These are phyloP conservation scores for Neomorphus geoffroyi DNA, from an alignment of 2,797 vertebrate species.

Conservation along the genomic window DNA sequence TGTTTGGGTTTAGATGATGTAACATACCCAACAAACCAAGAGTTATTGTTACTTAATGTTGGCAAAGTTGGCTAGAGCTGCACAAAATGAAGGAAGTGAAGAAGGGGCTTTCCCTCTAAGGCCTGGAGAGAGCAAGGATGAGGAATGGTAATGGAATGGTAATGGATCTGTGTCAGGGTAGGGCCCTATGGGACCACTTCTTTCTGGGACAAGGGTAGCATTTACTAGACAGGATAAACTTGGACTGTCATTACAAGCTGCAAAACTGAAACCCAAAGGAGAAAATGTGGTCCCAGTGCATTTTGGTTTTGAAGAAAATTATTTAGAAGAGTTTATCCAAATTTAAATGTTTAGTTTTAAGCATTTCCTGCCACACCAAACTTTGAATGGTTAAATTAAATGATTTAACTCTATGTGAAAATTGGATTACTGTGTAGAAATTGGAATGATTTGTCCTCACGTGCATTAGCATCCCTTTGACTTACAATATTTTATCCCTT, in stretches of 20 bases:
- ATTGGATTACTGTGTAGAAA: neutral
- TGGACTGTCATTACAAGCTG: neutral
- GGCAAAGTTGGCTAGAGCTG: neutral
- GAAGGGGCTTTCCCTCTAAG: neutral
- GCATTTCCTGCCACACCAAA: neutral
- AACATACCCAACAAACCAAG: rapidly evolving
- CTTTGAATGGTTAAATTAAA: neutral
- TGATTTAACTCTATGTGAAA: neutral
- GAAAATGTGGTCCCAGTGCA: neutral
- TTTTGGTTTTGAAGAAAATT: neutral
- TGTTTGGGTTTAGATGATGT: neutral
- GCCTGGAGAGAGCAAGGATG: neutral
- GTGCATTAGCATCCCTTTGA: neutral
- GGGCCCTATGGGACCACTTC: neutral
- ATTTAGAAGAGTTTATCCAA: neutral
- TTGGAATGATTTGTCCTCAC: neutral
- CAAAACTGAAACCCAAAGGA: neutral
- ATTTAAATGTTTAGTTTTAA: neutral
- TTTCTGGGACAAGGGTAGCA: neutral
- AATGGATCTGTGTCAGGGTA: rapidly evolving
- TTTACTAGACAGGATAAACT: neutral
- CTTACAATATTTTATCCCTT: neutral
- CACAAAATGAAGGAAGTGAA: neutral
- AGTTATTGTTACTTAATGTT: neutral
- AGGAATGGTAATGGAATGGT: neutral